Evolutionary conservation across 2,113 vertebrate genomes (phyloP), one percentile per base, ranked within the genome.

Genomic region (Erpornis zantholeuca): DNA sequence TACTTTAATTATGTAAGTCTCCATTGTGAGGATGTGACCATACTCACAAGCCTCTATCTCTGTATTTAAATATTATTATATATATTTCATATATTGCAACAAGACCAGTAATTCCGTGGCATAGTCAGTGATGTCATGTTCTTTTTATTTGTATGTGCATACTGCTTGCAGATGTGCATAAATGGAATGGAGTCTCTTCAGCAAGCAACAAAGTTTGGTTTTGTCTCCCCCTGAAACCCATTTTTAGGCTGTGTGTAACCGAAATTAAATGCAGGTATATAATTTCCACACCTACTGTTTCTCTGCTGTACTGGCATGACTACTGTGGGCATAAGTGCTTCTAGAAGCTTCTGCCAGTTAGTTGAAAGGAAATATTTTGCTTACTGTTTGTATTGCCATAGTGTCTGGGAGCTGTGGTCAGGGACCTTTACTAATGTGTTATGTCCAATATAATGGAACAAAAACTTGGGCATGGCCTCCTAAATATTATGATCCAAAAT

Each of bases 291-390:
- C 10, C 29, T 29, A 7, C 60, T 77, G 22, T 59, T 83, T 86
- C 38, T 86, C 29, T 87, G 59, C n/a, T 1, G 0, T 64, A 9
- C 36, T 79, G 56, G 25, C 24, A 42, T 49, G 68, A 35, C 50
- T 77, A 0, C 28, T 70, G 4, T 27, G 45, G 42, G 9, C 9
- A 4, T n/a, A 49, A 79, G 12, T 45, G n/a, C 40, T 91, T 88
- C 72, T 82, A 76, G 31, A 33, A 91, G 36, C 44, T 27, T 68
- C 45, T 89, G 49, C 59, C 61, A 61, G 40, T 54, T 44, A 60
- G 52, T 23, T 66, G 42, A 68, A 68, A 54, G 49, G 25, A 90
- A 71, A 38, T 87, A 53, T 61, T 94, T 92, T 94, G 27, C 56
- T 80, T 76, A 45, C 50, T 72, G n/a, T 86, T 82, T 86, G 15